These are phyloP conservation scores for Agrypnia vestita DNA, from an alignment of 1,140 invertebrate species.

Conservation along the genomic window DNA sequence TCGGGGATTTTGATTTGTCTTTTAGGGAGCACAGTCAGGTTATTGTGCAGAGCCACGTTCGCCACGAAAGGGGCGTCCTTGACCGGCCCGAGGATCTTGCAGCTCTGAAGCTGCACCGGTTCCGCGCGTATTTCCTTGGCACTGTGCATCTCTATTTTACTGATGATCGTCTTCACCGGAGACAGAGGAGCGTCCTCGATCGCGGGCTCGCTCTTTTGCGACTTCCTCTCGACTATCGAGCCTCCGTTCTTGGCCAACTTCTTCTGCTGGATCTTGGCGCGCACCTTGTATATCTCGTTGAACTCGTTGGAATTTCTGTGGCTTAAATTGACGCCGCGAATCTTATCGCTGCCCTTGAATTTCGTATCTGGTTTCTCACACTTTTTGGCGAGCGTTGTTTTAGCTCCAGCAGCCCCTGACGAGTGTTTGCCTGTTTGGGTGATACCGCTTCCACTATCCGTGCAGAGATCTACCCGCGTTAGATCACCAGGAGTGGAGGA, in stretches of 20 bases:
- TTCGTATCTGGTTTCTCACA: conserved; percentile 54
- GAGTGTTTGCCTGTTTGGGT: conserved; percentile 62
- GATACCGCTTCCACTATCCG: conserved; percentile 68
- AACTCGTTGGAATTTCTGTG: conserved; percentile 41
- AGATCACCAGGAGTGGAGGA: conserved; percentile 74
- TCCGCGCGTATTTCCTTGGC: conserved; percentile 68
- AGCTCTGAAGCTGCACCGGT: conserved; percentile 65
- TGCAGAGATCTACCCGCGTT: conserved; percentile 71
- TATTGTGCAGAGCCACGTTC: conserved; percentile 70
- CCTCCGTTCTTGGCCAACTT: conserved; percentile 65
- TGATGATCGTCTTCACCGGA: conserved; percentile 71
- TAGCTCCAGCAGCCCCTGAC: no score
- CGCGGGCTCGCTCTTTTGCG: conserved; percentile 65
- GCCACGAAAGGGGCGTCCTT: conserved; percentile 69
- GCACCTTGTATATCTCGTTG: conserved; percentile 70
- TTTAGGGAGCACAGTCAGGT: conserved; percentile 70
- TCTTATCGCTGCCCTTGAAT: conserved; percentile 8
- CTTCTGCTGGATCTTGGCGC: conserved; percentile 70
- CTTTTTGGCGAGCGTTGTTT: conserved; percentile 66
- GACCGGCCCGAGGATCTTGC: conserved; percentile 70
- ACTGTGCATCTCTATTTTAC: conserved; percentile 70
- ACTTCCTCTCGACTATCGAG: conserved; percentile 63
- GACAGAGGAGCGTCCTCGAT: conserved; percentile 66
- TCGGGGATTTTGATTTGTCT: conserved; percentile 68
- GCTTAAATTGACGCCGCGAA: conserved; percentile 20